phyloP scores from a whole-genome alignment of 2,113 vertebrate genomes.

The Phainopepla nitens region DNA sequence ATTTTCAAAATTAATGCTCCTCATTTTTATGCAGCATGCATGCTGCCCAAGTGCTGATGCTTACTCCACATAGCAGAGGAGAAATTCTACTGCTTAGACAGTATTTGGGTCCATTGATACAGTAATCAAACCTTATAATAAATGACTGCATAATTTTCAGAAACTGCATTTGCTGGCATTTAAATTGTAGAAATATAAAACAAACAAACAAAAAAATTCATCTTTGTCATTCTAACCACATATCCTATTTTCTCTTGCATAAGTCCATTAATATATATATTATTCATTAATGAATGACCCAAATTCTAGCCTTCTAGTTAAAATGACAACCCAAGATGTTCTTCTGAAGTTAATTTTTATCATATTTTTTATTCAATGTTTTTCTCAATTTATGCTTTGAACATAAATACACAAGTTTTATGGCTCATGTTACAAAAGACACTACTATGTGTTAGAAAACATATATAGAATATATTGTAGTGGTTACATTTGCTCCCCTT shows the following conservation, averaged over 20 bases:
- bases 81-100: neutral
- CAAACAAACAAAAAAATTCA: neutral
- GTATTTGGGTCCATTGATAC: neutral
- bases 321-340: neutral
- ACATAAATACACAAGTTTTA: slow-evolving; percentile 59
- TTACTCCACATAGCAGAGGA: neutral
- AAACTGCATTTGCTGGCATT: neutral
- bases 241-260: neutral
- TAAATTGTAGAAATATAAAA: neutral
- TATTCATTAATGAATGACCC: neutral
- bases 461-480: neutral
- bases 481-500: slow-evolving; percentile 30
- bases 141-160: neutral
- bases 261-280: neutral
- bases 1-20: slow-evolving; percentile 6
- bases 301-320: neutral
- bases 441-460: slow-evolving; percentile 53
- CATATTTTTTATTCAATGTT: slow-evolving; percentile 52
- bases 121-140: neutral
- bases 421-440: slow-evolving; percentile 58
- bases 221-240: neutral
- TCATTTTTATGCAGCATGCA: neutral
- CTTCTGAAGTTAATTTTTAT: slow-evolving; percentile 15
- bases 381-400: slow-evolving; percentile 30
- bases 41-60: neutral